Evolutionary conservation across 2,888 invertebrate species (phyloP), one percentile per base, ranked within the genome.

Genomic region (Macaria notata): DNA sequence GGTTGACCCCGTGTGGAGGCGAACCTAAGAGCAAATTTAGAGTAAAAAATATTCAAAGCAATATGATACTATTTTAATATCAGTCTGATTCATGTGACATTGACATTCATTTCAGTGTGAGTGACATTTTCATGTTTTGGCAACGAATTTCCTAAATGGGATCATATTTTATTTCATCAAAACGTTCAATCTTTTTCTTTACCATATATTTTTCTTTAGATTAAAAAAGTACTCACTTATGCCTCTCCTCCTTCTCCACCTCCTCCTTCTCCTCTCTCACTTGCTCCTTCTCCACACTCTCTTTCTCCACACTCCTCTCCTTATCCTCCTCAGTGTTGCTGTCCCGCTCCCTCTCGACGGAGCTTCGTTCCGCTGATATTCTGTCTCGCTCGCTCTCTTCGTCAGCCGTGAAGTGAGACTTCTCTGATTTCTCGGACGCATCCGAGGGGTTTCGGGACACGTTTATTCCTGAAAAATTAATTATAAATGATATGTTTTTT

Each of bases 381-480:
- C 64, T 65, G 43, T 72, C 75, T 6, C 68, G 63, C 51, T 78
- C 78, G 42, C 64, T 66, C 33, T 75, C 76, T 3, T 73, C 73
- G 36, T 69, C 70, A 0, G 63, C 62, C 0, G 65, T 73, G 0
- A 74, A 72, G 41, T 56, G 59, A 0, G 68, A 76, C 30, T 78
- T 78, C 29, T 78, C 78, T 0, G 68, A 76, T 31, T 78, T 78
- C 19, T 78, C 78, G 0, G 90, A 91, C 0, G 90, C 90, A 59
- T 89, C 89, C 1, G 90, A 91, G 3, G 90, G 89, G 42, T 90
- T 90, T 0, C 90, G 77, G 0, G 90, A 89, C 9, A 91, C 90
- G 69, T 86, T 85, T 31, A 85, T 78, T 29, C 88, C 88, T 87
- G 43, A 7, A 47, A 51, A n/a, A 33, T 41, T 4, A 41, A 41